Percentiles rank a stretch among this genome's conserved stretches.
phyloP scores from a whole-genome alignment of 2,797 vertebrate species.

The Hippopotamyrus pictus region DNA sequence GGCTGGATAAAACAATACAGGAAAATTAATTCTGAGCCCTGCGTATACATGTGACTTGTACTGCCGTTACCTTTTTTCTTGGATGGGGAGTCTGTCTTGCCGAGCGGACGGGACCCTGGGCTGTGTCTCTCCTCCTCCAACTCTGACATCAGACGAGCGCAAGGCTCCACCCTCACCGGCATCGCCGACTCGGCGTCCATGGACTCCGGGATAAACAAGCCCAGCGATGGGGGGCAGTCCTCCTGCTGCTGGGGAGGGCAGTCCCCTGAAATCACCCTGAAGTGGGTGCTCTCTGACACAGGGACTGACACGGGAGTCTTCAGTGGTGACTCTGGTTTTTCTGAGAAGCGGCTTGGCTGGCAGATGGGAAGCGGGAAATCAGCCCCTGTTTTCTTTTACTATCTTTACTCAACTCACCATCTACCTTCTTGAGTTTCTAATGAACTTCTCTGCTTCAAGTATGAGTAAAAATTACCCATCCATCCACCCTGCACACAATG shows the following conservation, averaged over 20 bases:
- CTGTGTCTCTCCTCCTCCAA: conserved; percentile 49
- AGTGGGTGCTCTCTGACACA: conserved; percentile 72
- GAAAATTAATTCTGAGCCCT: not conserved
- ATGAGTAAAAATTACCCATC: not conserved
- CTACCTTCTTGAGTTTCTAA: not conserved
- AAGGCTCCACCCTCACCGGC: conserved; percentile 31
- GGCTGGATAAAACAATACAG: not conserved
- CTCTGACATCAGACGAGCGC: conserved; percentile 27
- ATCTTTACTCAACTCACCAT: not conserved
- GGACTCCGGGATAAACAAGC: conserved; percentile 32
- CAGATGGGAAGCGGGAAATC: conserved; percentile 14
- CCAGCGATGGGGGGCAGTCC: conserved; percentile 32
- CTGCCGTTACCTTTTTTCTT: conserved; percentile 62
- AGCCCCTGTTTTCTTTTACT: not conserved
- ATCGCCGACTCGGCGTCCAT: conserved; percentile 19
- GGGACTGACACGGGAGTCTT: conserved; percentile 58
- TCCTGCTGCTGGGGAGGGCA: conserved; percentile 46
- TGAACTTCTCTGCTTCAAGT: not conserved
- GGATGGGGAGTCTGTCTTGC: conserved; percentile 65
- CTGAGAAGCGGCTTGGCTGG: conserved; percentile 54
- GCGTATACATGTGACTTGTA: not conserved
- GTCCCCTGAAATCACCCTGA: conserved; percentile 65
- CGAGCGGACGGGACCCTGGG: conserved; percentile 24
- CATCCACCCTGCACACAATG: not conserved
- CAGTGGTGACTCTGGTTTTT: conserved; percentile 60